A percentile compares a stretch with the other conserved stretches of the same genome.
These are phyloP conservation scores for Myodes glareolus DNA, from an alignment of 2,113 vertebrate species.

Conservation along the genomic window DNA sequence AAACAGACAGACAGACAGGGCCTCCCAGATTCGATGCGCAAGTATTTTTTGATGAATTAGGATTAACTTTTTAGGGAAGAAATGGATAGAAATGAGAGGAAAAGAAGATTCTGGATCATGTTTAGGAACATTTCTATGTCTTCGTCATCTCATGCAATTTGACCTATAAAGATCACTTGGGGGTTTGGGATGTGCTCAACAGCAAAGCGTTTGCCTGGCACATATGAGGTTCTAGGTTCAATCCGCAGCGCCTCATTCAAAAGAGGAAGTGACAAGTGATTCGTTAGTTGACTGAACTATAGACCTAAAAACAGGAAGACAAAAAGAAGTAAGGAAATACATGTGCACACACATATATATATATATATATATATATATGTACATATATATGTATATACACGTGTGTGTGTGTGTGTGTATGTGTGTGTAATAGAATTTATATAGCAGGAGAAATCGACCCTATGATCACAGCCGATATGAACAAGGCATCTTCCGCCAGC, in stretches of 20 bases:
- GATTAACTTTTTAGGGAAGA: neutral
- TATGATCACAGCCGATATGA: neutral
- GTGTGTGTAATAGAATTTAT: neutral
- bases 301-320: neutral
- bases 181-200: neutral
- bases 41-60: neutral
- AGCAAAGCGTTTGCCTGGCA: neutral
- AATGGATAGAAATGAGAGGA: no score
- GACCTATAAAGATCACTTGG: neutral
- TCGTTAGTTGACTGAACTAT: neutral
- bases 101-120: no score
- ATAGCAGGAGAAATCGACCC: neutral
- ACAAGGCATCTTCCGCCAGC: slow-evolving; percentile 20
- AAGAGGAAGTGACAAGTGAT: neutral
- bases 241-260: neutral
- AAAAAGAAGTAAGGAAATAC: neutral
- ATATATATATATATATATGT: neutral
- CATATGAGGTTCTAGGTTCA: neutral
- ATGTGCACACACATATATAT: no score
- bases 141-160: neutral
- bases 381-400: no score
- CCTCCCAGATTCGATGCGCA: no score
- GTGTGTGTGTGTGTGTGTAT: no score
- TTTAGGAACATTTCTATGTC: neutral
- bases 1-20: neutral